Evolutionary conservation across 2,888 invertebrate species (phyloP).

Genomic region (Osedax frankpressi): DNA sequence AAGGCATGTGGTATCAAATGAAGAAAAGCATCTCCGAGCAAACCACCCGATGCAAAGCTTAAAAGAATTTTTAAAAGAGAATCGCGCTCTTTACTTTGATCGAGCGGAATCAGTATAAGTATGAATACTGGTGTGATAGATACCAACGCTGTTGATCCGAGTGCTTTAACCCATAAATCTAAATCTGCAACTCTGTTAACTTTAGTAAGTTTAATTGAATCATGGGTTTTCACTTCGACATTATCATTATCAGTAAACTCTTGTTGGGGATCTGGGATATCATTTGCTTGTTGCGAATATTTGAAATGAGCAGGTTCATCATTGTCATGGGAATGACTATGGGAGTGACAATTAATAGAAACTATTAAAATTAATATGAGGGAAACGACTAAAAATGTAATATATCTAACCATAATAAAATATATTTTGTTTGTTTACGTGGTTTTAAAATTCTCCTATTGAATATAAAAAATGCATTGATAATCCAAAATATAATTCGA

Average conservation of each 20-base stretch:
- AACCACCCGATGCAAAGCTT: conserved; percentile 54
- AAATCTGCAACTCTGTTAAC: neutral
- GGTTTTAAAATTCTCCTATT: neutral
- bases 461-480: no score
- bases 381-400: no score
- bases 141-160: conserved; percentile 79
- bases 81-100: conserved; percentile 61
- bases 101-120: conserved; percentile 79
- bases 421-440: neutral
- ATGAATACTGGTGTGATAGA: conserved; percentile 88
- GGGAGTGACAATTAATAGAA: neutral
- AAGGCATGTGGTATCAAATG: conserved; percentile 93
- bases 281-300: conserved; percentile 62
- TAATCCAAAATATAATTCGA: no score
- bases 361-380: no score
- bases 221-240: conserved; percentile 27
- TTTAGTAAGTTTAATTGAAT: conserved; percentile 29
- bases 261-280: neutral
- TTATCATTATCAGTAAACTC: conserved; percentile 25
- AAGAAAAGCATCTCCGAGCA: conserved; percentile 93
- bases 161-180: conserved; percentile 63
- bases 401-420: no score
- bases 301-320: conserved; percentile 61
- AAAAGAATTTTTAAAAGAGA: conserved; percentile 67
- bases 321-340: conserved; percentile 22